Base-by-base conservation (phyloP, 1,140 invertebrate species). In the Arctopsyche grandis region DNA sequence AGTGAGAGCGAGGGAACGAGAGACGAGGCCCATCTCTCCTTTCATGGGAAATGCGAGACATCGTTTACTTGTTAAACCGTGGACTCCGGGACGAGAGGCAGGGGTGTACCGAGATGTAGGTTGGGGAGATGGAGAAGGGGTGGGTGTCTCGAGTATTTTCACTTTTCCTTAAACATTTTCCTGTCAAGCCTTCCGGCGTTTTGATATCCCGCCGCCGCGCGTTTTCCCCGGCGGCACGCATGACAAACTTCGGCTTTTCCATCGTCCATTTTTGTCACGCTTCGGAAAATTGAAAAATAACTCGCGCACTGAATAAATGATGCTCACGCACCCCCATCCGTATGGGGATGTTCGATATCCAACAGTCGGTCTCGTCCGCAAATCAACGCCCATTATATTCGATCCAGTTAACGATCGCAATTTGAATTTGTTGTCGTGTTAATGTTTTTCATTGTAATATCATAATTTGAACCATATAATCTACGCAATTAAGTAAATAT, bases 211-310 rank as follows among this genome's bases (percentile, higher is more conserved):
- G 26, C 5, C 24, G 22, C 26, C 3, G 22, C 21, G 69, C 12
- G 14, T 66, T 66, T 66, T 22, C 60, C 60, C 21, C 19, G 60
- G 21, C 48, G 63, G 69, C 69, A 71, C 69, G 69, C 69, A 71
- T 71, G 69, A 71, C 69, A 71, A 71, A 71, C 69, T 71, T 71
- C 69, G 74, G 74, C 24, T 52, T 60, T 63, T 66, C 74, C 56
- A 63, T 76, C 74, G 74, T 60, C 74, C 74, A 76, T 76, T 76
- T 76, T 63, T 76, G 74, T 76, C 74, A 76, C 74, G 74, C 52
- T 60, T 66, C 56, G 26, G 24, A 76, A 76, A 76, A 76, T 76
- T 76, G 74, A 76, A 76, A 76, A 76, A 76, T 76, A 76, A 76
- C 74, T 60, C 74, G 74, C 74, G 74, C 74, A 38, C 56, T 76